phyloP scores from a whole-genome alignment of 1,140 invertebrate genomes.

The Nilaparvata lugens region DNA sequence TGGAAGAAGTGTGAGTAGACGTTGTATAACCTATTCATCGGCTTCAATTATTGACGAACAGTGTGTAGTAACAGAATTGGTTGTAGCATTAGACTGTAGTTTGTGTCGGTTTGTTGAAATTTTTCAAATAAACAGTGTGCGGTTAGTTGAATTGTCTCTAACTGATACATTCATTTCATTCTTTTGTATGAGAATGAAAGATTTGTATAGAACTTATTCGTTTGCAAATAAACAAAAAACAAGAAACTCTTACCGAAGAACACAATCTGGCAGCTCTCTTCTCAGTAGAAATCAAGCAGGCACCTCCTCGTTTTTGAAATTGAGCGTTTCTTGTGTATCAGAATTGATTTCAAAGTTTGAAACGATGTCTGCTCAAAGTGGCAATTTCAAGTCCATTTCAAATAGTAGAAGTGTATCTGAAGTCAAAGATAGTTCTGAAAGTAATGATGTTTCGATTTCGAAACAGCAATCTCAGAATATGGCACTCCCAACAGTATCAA shows the following conservation, averaged over 20 bases:
- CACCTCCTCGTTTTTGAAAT: background rate
- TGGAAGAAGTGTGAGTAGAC: too few relatives aligned
- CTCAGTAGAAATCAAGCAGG: slow-evolving; percentile 3
- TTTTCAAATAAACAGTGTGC: too few relatives aligned
- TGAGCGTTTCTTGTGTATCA: slow-evolving; percentile 18
- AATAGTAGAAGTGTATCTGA: background rate
- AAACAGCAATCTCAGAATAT: background rate
- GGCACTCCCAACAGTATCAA: background rate
- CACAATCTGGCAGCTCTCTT: slow-evolving; percentile 16
- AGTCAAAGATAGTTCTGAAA: background rate
- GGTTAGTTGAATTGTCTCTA: too few relatives aligned
- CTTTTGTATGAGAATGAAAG: too few relatives aligned
- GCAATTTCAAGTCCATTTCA: background rate
- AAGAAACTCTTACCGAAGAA: slow-evolving; percentile 13
- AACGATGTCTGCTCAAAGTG: slow-evolving; percentile 6
- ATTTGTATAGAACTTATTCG: too few relatives aligned
- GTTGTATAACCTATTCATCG: too few relatives aligned
- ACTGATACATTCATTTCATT: too few relatives aligned
- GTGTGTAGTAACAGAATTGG: too few relatives aligned
- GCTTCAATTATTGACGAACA: too few relatives aligned
- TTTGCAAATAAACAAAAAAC: slow-evolving; percentile 4
- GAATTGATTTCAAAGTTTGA: slow-evolving; percentile 25
- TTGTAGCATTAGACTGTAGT: too few relatives aligned
- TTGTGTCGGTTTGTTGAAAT: too few relatives aligned
- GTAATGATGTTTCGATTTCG: background rate